Conservation (phyloP, 2,888 invertebrate species). For the Pammene aurita region DNA sequence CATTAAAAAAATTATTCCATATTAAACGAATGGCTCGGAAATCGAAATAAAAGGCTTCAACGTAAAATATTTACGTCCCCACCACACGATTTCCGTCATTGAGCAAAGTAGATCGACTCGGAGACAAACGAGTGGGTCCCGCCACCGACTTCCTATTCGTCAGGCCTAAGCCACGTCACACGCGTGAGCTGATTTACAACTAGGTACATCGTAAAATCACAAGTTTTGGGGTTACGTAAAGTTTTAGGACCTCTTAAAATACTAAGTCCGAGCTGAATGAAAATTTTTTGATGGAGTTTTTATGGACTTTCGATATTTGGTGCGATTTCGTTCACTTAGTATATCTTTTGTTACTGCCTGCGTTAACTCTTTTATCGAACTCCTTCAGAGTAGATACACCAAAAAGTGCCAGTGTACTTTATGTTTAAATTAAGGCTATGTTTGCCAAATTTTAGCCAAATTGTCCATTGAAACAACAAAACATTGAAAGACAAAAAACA, state of each 20-base stretch:
- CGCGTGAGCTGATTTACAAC: slow-evolving; percentile 51
- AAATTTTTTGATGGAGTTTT: not conserved
- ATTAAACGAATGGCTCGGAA: no score
- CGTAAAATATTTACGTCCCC: slow-evolving; percentile 1
- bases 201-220: slow-evolving; percentile 44
- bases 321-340: not conserved
- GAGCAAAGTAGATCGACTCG: slow-evolving; percentile 34
- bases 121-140: slow-evolving; percentile 52
- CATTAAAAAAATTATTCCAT: no score
- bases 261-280: slow-evolving; percentile 39
- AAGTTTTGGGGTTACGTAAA: slow-evolving; percentile 33
- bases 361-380: no score
- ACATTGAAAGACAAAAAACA: no score
- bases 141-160: slow-evolving; percentile 53
- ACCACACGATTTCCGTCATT: slow-evolving; percentile 24
- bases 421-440: no score
- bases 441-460: no score
- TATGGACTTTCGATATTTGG: not conserved
- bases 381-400: no score
- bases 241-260: slow-evolving; percentile 32
- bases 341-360: no score
- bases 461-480: no score
- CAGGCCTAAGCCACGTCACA: slow-evolving; percentile 47
- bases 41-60: slow-evolving; percentile 10
- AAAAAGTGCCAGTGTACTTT: no score